Evolutionary conservation across 2,797 vertebrate species (phyloP), one percentile per base, ranked within the genome.

Genomic region (Dromococcyx pavoninus): DNA sequence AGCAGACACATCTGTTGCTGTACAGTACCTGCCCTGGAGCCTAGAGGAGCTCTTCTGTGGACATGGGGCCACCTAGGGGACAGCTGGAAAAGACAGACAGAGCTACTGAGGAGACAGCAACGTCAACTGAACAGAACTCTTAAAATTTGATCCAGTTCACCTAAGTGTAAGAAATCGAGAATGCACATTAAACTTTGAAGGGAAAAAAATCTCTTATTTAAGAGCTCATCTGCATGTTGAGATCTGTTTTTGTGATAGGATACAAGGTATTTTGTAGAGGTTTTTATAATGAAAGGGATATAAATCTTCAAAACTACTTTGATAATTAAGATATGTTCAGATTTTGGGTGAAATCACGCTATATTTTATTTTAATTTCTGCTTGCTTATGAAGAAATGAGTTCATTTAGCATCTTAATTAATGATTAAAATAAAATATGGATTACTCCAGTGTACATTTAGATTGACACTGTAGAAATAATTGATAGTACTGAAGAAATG

Each of bases 61-160:
- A 75, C 93, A 2, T 17, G 82, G 88, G 44, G 86, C 90, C 93
- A 91, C 72, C 91, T 95, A 93, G 86, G 66, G 94, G 93, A 92
- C 78, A 27, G 35, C 43, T 44, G 57, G n/a, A 33, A 78, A 78
- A 70, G 54, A 60, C n/a, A n/a, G n/a, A n/a, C 48, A 7, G 3
- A 15, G 24, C 6, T 9, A 32, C 17, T 17, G 60, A 5, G 27
- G 39, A 39, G 21, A 41, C 5, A 5, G 37, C 19, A 17, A 23
- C 33, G 13, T 19, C 19, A 37, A 27, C 22, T 10, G 3, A 60
- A 54, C 11, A 10, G 27, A 81, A 23, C 41, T 5, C 30, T 22
- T 53, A 57, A 24, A 65, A 28, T 33, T 33, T 61, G 19, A 30
- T 51, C 58, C 48, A 30, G 67, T 24, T 44, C 23, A 18, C 12